Evolutionary conservation across 2,888 invertebrate genomes (phyloP), one percentile per base, ranked within the genome.

Genomic region (Trisateles emortualis): DNA sequence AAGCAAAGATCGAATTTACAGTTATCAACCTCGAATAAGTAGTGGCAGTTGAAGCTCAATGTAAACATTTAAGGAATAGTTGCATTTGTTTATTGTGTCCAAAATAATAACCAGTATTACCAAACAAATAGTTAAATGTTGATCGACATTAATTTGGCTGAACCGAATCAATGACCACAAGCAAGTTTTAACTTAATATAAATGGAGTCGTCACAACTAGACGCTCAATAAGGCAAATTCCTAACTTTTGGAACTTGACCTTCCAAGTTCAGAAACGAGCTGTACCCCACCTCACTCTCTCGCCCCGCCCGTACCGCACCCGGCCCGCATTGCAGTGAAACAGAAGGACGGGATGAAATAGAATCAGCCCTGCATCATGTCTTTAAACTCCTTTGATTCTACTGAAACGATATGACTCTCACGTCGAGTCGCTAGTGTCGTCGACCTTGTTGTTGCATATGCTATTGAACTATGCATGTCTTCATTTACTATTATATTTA

Each of bases 321-420:
- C 79, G 67, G 62, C 78, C 90, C 90, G 92, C 91, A 91, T 83
- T 92, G 92, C 92, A 90, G 92, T 83, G 81, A 80, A 84, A 80
- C 80, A 84, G 83, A 87, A 84, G 84, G 83, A 83, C 84, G 71
- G 73, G 69, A 67, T 66, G 68, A 78, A 83, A 83, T 81, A 82
- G 68, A 80, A 75, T 68, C 66, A 78, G 76, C 79, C 72, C 74
- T 74, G 69, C 68, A 72, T 64, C 65, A 68, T 63, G 67, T 72
- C 67, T 59, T 74, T 66, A 73, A 77, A 75, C 68, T 68, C 71
- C 65, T 66, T 72, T 68, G 58, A 72, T 72, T 64, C 53, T 59
- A 65, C 60, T 68, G 9, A 57, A 64, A 59, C 50, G 51, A 57
- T 64, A 58, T 52, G 58, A 66, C 65, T 64, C 65, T 67, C 54